phyloP scores from a whole-genome alignment of 2,888 invertebrate genomes.

The Meiosimyza platycephala region DNA sequence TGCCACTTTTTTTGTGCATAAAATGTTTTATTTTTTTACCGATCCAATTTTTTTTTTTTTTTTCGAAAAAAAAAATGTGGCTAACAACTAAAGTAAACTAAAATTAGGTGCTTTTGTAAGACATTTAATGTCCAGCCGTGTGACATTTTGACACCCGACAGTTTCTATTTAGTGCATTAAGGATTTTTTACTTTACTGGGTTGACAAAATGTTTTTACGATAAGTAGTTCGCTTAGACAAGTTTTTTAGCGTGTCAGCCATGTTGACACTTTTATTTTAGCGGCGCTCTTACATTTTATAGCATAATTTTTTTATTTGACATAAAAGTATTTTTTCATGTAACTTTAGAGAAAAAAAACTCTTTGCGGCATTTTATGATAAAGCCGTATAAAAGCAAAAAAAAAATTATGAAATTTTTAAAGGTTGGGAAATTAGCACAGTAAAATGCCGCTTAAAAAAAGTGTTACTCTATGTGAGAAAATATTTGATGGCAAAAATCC shows the following conservation, averaged over 20 bases:
- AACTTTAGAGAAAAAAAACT: no score
- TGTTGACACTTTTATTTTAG: constrained; percentile 20
- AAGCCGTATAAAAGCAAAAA: no score
- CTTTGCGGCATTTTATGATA: no score
- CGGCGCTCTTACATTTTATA: not conserved
- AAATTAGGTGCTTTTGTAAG: constrained; percentile 21
- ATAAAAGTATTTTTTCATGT: no score
- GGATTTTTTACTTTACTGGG: not conserved
- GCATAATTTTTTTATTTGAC: not conserved
- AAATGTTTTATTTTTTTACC: not conserved
- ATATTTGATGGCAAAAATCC: no score
- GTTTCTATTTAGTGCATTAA: constrained; percentile 30
- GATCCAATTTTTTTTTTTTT: not conserved
- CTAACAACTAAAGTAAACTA: constrained; percentile 5
- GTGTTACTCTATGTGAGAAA: no score
- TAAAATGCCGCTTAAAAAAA: no score
- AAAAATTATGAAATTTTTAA: no score
- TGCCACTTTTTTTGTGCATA: not conserved
- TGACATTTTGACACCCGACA: constrained; percentile 41
- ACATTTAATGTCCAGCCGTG: constrained; percentile 33
- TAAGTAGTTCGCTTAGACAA: constrained; percentile 15
- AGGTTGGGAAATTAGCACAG: no score
- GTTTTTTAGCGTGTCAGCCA: constrained; percentile 5
- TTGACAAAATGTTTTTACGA: constrained; percentile 4
- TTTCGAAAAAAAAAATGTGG: not conserved